phyloP scores from a whole-genome alignment of 2,797 vertebrate species.

The Denticeps clupeoides region DNA sequence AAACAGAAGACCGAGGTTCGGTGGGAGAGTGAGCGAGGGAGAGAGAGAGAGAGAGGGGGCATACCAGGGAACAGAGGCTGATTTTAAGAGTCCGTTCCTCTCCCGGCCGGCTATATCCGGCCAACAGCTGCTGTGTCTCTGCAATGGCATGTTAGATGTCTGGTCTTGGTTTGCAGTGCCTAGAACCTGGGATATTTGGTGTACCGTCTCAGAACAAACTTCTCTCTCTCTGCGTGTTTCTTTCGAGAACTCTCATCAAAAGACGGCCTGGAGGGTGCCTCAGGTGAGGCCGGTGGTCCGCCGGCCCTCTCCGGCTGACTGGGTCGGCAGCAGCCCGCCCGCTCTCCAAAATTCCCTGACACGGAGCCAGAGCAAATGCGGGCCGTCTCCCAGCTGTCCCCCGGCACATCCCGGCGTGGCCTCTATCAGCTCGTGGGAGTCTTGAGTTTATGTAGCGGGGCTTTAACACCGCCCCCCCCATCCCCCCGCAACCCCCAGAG shows the following conservation, averaged over 20 bases:
- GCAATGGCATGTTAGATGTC: slow-evolving; percentile 57
- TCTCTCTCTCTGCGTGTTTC: slow-evolving; percentile 16
- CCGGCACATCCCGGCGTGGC: slow-evolving; percentile 43
- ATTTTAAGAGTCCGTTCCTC: slow-evolving; percentile 35
- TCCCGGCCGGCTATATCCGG: slow-evolving; percentile 56
- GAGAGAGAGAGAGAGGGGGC: slow-evolving; percentile 1
- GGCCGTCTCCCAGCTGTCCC: slow-evolving; percentile 47
- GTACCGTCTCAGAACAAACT: too few relatives aligned
- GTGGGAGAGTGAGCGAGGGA: too few relatives aligned
- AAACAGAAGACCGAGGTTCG: background rate
- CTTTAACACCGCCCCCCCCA: slow-evolving; percentile 14
- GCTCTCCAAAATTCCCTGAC: slow-evolving; percentile 44
- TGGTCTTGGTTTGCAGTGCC: slow-evolving; percentile 49
- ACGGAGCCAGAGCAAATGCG: slow-evolving; percentile 42
- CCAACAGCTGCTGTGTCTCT: slow-evolving; percentile 69
- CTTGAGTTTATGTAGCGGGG: slow-evolving; percentile 22
- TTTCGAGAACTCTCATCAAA: slow-evolving; percentile 30
- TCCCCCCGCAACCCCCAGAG: too few relatives aligned
- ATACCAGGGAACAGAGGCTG: slow-evolving; percentile 5
- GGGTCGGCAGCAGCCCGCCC: background rate
- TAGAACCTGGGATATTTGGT: too few relatives aligned
- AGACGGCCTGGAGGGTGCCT: slow-evolving; percentile 21
- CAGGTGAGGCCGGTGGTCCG: slow-evolving; percentile 33
- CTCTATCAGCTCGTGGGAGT: slow-evolving; percentile 43
- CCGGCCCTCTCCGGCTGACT: slow-evolving; percentile 16